phyloP scores from a whole-genome alignment of 1,140 invertebrate genomes.

The Drosophila simulans region DNA sequence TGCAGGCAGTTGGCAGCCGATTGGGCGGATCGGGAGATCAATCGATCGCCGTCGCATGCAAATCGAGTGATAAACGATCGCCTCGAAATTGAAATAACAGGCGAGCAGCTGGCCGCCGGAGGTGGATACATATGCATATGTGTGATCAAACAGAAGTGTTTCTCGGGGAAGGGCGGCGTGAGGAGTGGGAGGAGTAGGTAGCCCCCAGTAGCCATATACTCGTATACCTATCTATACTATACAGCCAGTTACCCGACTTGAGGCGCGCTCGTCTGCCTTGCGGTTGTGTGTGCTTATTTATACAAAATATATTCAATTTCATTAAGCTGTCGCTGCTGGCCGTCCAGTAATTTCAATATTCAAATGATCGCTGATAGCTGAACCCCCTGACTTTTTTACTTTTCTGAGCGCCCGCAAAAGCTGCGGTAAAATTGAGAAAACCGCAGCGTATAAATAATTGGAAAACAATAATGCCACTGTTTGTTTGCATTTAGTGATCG shows the following conservation, averaged over 20 bases:
- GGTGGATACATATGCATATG: conserved; percentile 28
- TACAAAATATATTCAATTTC: conserved; percentile 80
- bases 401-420: conserved; percentile 70
- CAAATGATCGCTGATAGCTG: conserved; percentile 59
- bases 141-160: conserved; percentile 18
- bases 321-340: conserved; percentile 54
- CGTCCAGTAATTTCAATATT: conserved; percentile 70
- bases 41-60: conserved; percentile 61
- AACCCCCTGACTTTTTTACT: conserved; percentile 45
- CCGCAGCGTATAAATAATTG: conserved; percentile 23
- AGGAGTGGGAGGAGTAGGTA: conserved; percentile 15
- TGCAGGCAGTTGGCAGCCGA: conserved; percentile 32
- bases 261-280: conserved; percentile 50
- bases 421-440: conserved; percentile 27
- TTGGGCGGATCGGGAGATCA: conserved; percentile 38
- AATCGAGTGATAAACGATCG: conserved; percentile 84
- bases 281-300: conserved; percentile 65
- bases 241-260: conserved; percentile 51
- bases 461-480: conserved; percentile 35
- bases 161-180: conserved; percentile 6
- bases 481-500: conserved; percentile 47
- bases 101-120: conserved; percentile 65
- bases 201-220: conserved; percentile 33
- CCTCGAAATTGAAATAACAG: conserved; percentile 79
- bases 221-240: conserved; percentile 40